Conservation (phyloP, 2,113 vertebrate genomes). For the Plecotus auritus region DNA sequence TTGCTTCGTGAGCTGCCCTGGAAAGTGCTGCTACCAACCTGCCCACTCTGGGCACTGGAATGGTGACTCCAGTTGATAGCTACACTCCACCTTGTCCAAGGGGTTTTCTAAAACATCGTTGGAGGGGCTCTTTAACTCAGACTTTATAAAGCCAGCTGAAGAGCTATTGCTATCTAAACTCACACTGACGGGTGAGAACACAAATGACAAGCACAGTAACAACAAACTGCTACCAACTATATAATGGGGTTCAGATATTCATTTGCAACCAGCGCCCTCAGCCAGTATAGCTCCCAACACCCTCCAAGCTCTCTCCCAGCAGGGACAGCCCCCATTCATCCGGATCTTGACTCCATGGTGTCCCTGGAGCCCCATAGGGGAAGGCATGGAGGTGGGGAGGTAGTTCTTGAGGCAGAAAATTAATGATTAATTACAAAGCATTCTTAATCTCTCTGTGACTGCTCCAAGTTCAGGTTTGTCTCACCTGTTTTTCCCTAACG, state of each 20-base stretch:
- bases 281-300: not conserved
- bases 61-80: rapidly evolving
- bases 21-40: not conserved
- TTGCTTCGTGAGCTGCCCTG: not conserved
- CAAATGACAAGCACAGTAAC: not conserved
- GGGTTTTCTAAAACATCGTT: not conserved
- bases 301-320: not conserved
- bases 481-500: not conserved
- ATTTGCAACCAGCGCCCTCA: not conserved
- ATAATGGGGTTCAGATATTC: not conserved
- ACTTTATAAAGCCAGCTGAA: not conserved
- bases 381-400: rapidly evolving
- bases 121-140: not conserved
- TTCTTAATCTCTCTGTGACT: not conserved
- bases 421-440: not conserved
- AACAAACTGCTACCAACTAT: not conserved
- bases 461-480: not conserved
- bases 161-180: not conserved
- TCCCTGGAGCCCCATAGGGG: not conserved
- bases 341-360: not conserved
- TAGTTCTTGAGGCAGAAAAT: not conserved
- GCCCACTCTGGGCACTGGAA: not conserved
- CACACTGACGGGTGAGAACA: not conserved
- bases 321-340: not conserved
- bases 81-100: not conserved